These are phyloP conservation scores for Empis livida DNA, from an alignment of 2,888 invertebrate species.

Conservation along the genomic window DNA sequence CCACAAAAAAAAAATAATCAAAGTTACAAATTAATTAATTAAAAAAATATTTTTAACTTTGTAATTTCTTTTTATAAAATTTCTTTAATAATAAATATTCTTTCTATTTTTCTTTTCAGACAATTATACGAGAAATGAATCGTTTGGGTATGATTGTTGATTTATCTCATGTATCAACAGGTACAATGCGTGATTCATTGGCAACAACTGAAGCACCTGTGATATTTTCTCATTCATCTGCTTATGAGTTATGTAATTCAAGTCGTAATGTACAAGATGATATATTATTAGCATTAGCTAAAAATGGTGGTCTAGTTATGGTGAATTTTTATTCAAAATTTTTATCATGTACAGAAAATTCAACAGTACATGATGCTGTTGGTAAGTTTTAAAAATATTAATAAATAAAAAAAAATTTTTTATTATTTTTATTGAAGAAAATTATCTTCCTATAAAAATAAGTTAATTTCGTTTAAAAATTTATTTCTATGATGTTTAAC, in stretches of 20 bases:
- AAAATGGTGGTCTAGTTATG: slow-evolving; percentile 75
- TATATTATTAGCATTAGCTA: slow-evolving; percentile 54
- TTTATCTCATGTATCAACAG: slow-evolving; percentile 64
- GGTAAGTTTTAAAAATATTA: slow-evolving; percentile 55
- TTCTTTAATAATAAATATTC: background rate
- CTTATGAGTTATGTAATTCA: slow-evolving; percentile 66
- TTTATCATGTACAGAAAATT: slow-evolving; percentile 58
- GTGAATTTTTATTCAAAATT: slow-evolving; percentile 74
- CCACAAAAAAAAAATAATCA: background rate
- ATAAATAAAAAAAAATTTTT: too few species aligned
- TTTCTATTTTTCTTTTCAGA: slow-evolving; percentile 37
- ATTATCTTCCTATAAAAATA: too few species aligned
- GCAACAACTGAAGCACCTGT: slow-evolving; percentile 67
- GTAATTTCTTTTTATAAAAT: background rate
- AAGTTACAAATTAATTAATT: background rate
- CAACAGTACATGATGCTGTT: slow-evolving; percentile 67
- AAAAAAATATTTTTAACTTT: background rate
- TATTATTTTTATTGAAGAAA: too few species aligned
- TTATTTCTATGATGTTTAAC: too few species aligned
- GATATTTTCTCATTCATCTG: slow-evolving; percentile 76
- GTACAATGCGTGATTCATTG: slow-evolving; percentile 70
- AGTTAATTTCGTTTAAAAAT: too few species aligned
- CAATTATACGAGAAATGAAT: slow-evolving; percentile 77
- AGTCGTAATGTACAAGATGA: slow-evolving; percentile 71
- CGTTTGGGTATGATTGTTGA: slow-evolving; percentile 81